Conservation (phyloP, 1,140 invertebrate species). For the Euglossa dilemma region DNA sequence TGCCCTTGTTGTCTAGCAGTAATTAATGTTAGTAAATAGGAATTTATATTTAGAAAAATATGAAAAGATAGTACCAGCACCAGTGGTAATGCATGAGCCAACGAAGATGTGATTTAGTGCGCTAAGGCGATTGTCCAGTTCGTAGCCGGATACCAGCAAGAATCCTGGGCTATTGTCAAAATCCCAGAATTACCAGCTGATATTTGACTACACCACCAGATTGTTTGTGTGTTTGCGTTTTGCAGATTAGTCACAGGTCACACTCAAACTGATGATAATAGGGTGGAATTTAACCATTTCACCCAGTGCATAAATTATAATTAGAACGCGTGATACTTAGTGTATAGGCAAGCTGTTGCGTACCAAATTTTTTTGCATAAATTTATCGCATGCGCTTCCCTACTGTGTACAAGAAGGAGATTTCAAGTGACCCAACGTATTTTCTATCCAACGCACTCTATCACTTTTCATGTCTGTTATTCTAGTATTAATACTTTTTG, state of each 20-base stretch:
- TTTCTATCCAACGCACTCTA: neutral
- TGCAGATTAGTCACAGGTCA: conserved; percentile 79
- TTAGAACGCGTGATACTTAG: conserved; percentile 30
- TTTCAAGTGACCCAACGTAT: conserved; percentile 1
- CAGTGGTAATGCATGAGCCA: conserved; percentile 79
- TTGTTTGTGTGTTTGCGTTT: conserved; percentile 70
- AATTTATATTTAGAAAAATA: conserved; percentile 65
- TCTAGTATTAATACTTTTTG: neutral
- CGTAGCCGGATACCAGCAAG: conserved; percentile 90
- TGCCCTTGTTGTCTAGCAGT: neutral
- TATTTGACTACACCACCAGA: conserved; percentile 90
- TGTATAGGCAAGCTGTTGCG: conserved; percentile 18
- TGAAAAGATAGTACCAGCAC: conserved; percentile 74
- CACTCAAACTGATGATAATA: conserved; percentile 71
- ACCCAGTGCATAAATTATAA: conserved; percentile 53
- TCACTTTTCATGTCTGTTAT: neutral
- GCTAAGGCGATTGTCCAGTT: conserved; percentile 81
- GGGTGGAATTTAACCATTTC: conserved; percentile 56
- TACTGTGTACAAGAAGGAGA: neutral
- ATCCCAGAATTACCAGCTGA: conserved; percentile 98
- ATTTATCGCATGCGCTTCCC: conserved; percentile 12
- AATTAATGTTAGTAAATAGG: conserved; percentile 7
- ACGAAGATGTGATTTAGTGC: conserved; percentile 76
- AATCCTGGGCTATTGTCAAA: conserved; percentile 87
- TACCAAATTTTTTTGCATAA: neutral